Evolutionary conservation across 1,140 invertebrate species (phyloP), one percentile per base, ranked within the genome.

Genomic region (Sinella curviseta): DNA sequence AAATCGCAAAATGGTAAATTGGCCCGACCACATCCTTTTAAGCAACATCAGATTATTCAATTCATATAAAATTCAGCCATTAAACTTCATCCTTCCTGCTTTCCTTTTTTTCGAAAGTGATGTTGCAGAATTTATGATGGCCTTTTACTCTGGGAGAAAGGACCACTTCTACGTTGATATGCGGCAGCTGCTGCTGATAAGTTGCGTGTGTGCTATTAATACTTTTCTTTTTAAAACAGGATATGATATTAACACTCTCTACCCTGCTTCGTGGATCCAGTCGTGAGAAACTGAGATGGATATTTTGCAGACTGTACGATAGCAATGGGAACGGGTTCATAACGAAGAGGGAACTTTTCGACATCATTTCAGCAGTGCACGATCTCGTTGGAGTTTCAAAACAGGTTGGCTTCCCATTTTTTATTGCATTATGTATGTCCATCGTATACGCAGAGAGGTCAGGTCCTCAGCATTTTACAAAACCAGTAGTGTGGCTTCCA

Each of bases 271-370:
- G 95, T 24, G 97, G 96, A 2, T 96, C 94, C 0, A 92, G 96
- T 54, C 96, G 97, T 86, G 96, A 98, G 86, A 92, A 96, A 83
- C 89, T 98, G 30, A 91, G 94, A 83, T 96, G 96, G 95, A 96
- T 95, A 24, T 98, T 98, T 88, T 84, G 78, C 1, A 94, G 95
- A 84, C 88, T 98, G 34, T 98, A 98, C 87, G 96, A 98, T 86
- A 92, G 97, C 57, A 97, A 98, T 86, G 95, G 95, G 0, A 96
- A 97, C 85, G 97, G 96, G 0, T 94, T 95, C 83, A 97, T 98
- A 85, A 97, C 95, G 65, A 92, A 94, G 83, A 90, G 93, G 33
- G 95, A 98, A 87, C 89, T 98, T 82, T 91, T 92, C 14, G 94
- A 97, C 87, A 95, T 98, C n/a, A 94, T 98, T 3, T 90, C 92